Conservation (phyloP, 2,797 vertebrate species). For the Lycodopsis pacificus region DNA sequence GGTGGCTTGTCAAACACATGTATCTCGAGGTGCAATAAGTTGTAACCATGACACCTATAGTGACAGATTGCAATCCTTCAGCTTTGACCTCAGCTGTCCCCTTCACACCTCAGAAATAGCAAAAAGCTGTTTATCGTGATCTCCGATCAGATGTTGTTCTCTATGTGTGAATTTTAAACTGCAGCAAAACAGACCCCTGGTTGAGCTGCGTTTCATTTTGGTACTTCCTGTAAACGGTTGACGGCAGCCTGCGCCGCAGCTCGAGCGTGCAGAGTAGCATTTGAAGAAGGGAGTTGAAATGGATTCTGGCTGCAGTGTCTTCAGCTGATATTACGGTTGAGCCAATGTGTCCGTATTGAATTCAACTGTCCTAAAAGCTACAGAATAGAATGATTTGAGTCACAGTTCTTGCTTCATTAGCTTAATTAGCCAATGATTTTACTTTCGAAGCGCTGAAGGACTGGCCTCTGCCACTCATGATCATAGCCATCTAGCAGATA, state of each 20-base stretch:
- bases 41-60: constrained; percentile 46
- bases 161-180: constrained; percentile 29
- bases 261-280: constrained; percentile 27
- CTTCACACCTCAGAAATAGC: constrained; percentile 55
- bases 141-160: constrained; percentile 68
- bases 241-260: constrained; percentile 33
- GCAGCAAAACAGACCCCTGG: constrained; percentile 42
- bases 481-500: constrained; percentile 72
- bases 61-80: constrained; percentile 37
- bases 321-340: constrained; percentile 15
- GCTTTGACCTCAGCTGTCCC: constrained; percentile 52
- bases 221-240: constrained; percentile 73
- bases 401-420: constrained; percentile 63
- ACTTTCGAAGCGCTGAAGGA: constrained; percentile 68
- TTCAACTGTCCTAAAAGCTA: constrained; percentile 36
- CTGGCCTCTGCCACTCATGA: constrained; percentile 68
- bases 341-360: constrained; percentile 30
- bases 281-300: constrained; percentile 38
- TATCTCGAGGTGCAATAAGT: constrained; percentile 27
- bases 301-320: constrained; percentile 38
- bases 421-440: constrained; percentile 69
- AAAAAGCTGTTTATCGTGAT: constrained; percentile 70
- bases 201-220: constrained; percentile 68
- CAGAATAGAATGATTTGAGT: constrained; percentile 56
- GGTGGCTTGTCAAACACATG: constrained; percentile 48